These are phyloP conservation scores for Camponotus pennsylvanicus DNA, from an alignment of 1,140 invertebrate species.

Conservation along the genomic window DNA sequence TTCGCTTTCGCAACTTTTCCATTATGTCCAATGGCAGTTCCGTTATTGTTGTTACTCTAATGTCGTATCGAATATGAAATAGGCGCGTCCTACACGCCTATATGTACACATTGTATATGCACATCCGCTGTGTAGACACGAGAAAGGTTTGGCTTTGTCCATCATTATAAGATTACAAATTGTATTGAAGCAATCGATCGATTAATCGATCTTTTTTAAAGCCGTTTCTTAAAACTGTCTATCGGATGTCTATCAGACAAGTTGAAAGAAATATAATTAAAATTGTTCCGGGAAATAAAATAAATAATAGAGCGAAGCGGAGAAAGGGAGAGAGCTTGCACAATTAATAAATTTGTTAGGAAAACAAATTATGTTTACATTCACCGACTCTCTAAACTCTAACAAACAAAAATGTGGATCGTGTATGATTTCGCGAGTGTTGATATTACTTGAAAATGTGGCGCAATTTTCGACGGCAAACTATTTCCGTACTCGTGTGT, in stretches of 20 bases:
- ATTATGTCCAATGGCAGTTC: constrained; percentile 6
- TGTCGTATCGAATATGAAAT: constrained; percentile 64
- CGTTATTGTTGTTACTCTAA: constrained; percentile 56
- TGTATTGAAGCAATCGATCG: constrained; percentile 19
- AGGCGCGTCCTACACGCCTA: constrained; percentile 65
- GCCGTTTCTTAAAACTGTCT: neutral
- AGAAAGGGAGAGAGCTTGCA: neutral
- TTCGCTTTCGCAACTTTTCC: constrained; percentile 31
- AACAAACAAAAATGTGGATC: too few relatives aligned
- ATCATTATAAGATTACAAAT: constrained; percentile 51
- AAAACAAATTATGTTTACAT: neutral
- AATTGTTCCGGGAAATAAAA: neutral
- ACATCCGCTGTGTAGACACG: constrained; percentile 43
- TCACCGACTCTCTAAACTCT: neutral
- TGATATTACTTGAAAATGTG: neutral
- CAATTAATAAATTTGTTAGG: neutral
- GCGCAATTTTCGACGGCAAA: neutral
- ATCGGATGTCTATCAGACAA: neutral
- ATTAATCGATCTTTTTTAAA: neutral
- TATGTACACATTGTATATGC: constrained; percentile 62
- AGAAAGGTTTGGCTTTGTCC: constrained; percentile 58
- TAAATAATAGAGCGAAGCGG: neutral
- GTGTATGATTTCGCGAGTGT: neutral
- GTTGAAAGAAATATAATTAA: neutral
- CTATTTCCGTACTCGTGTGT: constrained; percentile 44